These are phyloP conservation scores for Enhydra lutris DNA, from an alignment of 2,113 vertebrate species.

Conservation along the genomic window DNA sequence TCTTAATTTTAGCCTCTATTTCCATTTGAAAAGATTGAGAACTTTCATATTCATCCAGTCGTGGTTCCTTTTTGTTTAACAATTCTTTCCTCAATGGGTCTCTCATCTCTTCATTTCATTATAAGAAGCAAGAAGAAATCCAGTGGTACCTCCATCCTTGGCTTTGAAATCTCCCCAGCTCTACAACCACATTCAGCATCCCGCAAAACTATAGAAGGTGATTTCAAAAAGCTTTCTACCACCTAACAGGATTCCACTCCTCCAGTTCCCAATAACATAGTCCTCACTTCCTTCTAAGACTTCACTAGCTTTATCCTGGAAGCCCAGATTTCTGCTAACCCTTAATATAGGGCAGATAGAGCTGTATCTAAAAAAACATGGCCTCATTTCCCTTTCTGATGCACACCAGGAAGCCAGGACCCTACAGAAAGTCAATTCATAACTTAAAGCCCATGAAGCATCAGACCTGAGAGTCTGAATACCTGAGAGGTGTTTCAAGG, in stretches of 20 bases:
- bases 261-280: neutral
- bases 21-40: neutral
- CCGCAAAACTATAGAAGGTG: neutral
- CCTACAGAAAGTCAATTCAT: neutral
- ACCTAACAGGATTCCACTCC: neutral
- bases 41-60: neutral
- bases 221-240: neutral
- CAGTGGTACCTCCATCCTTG: neutral
- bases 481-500: neutral
- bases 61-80: neutral
- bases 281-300: neutral
- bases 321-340: neutral
- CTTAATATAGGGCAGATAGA: neutral
- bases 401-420: neutral
- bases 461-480: neutral
- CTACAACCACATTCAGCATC: neutral
- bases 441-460: neutral
- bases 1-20: slow-evolving; percentile 19
- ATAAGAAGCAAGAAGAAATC: neutral
- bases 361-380: neutral
- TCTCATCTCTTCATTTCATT: neutral
- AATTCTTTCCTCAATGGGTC: neutral
- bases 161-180: neutral
- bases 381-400: neutral
- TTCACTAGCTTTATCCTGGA: neutral